These are phyloP conservation scores for Ardeotis arabs DNA, from an alignment of 2,113 vertebrate species.

Conservation along the genomic window DNA sequence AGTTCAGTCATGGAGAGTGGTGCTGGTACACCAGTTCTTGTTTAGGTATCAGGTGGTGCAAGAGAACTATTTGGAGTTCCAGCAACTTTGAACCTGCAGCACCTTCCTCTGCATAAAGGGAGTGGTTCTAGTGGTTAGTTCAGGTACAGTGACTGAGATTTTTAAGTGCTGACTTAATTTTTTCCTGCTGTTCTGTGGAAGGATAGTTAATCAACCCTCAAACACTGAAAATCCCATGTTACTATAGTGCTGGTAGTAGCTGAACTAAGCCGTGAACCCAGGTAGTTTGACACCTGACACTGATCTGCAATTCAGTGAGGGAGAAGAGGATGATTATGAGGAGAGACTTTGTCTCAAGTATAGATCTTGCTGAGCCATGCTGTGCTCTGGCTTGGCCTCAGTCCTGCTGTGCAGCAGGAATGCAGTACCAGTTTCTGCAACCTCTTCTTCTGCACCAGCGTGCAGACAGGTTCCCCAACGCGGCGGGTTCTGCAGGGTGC, in stretches of 20 bases:
- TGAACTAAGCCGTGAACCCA: not conserved
- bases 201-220: not conserved
- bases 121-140: not conserved
- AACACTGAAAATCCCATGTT: not conserved
- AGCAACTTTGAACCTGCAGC: not conserved
- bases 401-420: not conserved
- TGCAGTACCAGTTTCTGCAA: not conserved
- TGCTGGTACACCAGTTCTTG: not conserved
- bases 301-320: not conserved
- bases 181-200: not conserved
- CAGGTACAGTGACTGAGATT: not conserved
- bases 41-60: not conserved
- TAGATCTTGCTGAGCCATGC: not conserved
- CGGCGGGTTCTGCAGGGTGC: accelerated
- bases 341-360: not conserved
- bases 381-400: not conserved
- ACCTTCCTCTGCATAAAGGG: not conserved
- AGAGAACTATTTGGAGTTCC: not conserved
- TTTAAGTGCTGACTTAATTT: not conserved
- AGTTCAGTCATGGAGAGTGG: not conserved
- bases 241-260: not conserved
- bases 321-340: not conserved
- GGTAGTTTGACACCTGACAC: not conserved
- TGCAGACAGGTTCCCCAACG: not conserved
- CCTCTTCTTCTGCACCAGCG: not conserved